A percentile compares a stretch with the other conserved stretches of the same genome.
Conservation (phyloP, 2,113 vertebrate species). For the Pteronura brasiliensis region DNA sequence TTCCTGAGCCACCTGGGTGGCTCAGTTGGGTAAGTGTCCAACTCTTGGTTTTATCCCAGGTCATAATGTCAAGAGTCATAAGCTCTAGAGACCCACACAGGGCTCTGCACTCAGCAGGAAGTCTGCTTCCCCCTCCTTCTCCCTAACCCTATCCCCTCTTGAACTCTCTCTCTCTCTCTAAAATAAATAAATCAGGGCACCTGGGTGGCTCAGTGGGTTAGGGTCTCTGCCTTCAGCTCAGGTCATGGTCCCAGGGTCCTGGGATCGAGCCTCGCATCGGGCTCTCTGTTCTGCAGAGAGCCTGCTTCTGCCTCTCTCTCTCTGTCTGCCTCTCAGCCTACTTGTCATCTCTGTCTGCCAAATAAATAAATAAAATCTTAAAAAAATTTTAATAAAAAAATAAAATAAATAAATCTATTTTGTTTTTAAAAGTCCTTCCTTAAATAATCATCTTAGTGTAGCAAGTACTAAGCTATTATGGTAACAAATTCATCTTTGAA, state of each 20-base stretch:
- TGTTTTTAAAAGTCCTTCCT: neutral
- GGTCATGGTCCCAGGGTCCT: too few species aligned
- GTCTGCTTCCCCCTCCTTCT: neutral
- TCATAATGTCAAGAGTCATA: neutral
- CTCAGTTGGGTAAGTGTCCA: neutral
- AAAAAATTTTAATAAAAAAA: too few species aligned
- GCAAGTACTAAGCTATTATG: neutral
- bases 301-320: too few species aligned
- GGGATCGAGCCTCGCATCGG: too few species aligned
- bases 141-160: neutral
- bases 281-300: too few species aligned
- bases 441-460: neutral
- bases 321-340: too few species aligned
- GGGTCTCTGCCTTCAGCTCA: too few species aligned
- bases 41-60: neutral
- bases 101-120: neutral
- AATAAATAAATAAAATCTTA: too few species aligned
- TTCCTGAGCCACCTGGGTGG: neutral
- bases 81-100: neutral
- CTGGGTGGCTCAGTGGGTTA: too few species aligned
- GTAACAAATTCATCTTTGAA: neutral
- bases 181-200: neutral
- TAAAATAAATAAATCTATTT: neutral
- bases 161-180: neutral
- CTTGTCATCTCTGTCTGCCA: too few species aligned